Evolutionary conservation across 2,888 invertebrate genomes (phyloP), one percentile per base, ranked within the genome.

Genomic region (Catocala fraxini): DNA sequence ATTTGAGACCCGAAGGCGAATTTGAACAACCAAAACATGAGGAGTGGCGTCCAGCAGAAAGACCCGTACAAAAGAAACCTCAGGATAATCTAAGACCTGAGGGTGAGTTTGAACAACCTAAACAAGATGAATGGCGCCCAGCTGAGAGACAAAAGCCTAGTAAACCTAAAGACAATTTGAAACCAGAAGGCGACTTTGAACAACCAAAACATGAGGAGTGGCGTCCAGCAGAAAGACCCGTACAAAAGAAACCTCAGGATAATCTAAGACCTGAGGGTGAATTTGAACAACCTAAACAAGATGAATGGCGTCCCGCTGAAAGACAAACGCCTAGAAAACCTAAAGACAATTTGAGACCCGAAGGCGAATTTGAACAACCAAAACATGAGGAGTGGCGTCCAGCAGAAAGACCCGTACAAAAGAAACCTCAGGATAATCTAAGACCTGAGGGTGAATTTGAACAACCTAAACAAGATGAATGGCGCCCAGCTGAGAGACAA

Each of bases 371-470:
- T 75, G 92, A 95, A n/a, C 82, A 80, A 7, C 82, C 81, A 0
- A 78, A 81, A 69, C 66, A 93, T 75, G 65, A 87, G 0, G 69
- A 84, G 60, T 89, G 88, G 87, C 79, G 77, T 0, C 89, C 89
- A 0, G 89, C 93, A 1, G 91, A 92, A 25, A 84, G 82, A 0
- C 80, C 53, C 35, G 35, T 35, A 4, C 89, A 86, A 0, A 95
- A 86, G 64, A 96, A 94, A 70, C 96, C 96, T 0, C 86, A 92
- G 68, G 96, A 92, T 62, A 96, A 96, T 70, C 76, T 96, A 0
- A 89, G 86, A 58, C 92, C 95, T 0, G 96, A 96, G 81, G 96
- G 96, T 0, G 94, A 95, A 0, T 95, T 95, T 70, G 92, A 94
- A 56, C 89, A 84, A 13, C 87, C 83, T 0, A 71, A 82, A 51